Base-by-base conservation (phyloP, 2,113 vertebrate genomes). In the Gallinago jamesoni region DNA sequence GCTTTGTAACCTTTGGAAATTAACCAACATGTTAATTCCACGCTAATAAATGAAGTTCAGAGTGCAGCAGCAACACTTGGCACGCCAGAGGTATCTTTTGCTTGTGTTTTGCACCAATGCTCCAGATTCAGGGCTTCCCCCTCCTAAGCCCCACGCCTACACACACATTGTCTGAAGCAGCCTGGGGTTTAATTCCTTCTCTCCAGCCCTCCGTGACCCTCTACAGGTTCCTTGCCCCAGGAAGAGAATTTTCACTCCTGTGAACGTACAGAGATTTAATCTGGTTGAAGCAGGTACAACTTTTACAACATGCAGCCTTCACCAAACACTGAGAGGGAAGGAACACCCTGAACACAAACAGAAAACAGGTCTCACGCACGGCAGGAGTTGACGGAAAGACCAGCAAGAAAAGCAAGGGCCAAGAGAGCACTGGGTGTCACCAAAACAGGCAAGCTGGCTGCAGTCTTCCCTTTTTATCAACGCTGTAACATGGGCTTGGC, bases 281-380 rank as follows among this genome's bases (percentile, higher is more conserved):
- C 73, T 66, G 80, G 47, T 74, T 13, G 8, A 30, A 92, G 67
- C 80, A 78, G 60, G 86, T 21, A 19, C 52, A 48, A 8, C 45
- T 50, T 94, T 92, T 80, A 88, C 64, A 53, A 53, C 76, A 35
- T 8, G 2, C 20, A 19, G 25, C 70, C 33, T 67, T 82, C 35
- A n/a, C 57, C 76, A 82, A 85, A 57, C 77, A 66, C 11, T 1
- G 0, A 77, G 59, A 28, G 82, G 68, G 75, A 66, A 93, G 92
- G 57, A 96, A 96, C 96, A 84, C 96, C 92, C 94, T 79, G 69
- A 97, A 89, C 3, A 66, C 94, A 97, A 97, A 91, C 80, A 93
- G 72, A 77, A 79, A 82, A 64, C 53, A 88, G 64, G 48, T 59
- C 63, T 66, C 73, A 18, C 2, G 1, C 14, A 33, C 0, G 4